Evolutionary conservation across 2,888 invertebrate species (phyloP).

Genomic region (Nowickia ferox): DNA sequence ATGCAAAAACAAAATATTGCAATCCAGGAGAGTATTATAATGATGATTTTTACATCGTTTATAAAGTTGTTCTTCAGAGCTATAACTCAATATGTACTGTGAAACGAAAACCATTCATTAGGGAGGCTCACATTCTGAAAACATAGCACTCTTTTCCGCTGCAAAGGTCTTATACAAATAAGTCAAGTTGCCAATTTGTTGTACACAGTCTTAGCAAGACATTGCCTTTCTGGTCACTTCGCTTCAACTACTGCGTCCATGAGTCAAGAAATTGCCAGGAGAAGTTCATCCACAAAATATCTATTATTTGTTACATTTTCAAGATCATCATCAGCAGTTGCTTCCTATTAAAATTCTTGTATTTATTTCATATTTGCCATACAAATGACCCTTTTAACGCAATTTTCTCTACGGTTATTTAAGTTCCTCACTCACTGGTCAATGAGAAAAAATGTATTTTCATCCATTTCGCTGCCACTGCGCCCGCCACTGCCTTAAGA

Average conservation of each 20-base stretch:
- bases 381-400: constrained; percentile 41
- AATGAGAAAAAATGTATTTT: constrained; percentile 9
- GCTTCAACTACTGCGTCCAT: background rate
- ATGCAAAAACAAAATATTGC: constrained; percentile 9
- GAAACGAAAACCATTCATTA: constrained; percentile 7
- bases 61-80: constrained; percentile 37
- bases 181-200: no score
- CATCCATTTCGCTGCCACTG: background rate
- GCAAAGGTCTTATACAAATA: no score
- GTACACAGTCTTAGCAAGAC: no score
- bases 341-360: constrained; percentile 36
- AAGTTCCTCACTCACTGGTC: background rate
- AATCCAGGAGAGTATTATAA: constrained; percentile 2
- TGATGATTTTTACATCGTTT: constrained; percentile 28
- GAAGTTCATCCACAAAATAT: background rate
- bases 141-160: no score
- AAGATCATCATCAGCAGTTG: constrained; percentile 46
- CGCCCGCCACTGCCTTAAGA: background rate
- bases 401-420: constrained; percentile 10
- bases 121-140: constrained; percentile 2
- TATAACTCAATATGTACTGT: constrained; percentile 17
- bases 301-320: constrained; percentile 7
- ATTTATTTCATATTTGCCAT: constrained; percentile 8
- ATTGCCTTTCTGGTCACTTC: background rate
- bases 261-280: no score